Percentiles rank a stretch among this genome's conserved stretches.
phyloP scores from a whole-genome alignment of 2,797 vertebrate genomes.

The Peromyscus attwateri region DNA sequence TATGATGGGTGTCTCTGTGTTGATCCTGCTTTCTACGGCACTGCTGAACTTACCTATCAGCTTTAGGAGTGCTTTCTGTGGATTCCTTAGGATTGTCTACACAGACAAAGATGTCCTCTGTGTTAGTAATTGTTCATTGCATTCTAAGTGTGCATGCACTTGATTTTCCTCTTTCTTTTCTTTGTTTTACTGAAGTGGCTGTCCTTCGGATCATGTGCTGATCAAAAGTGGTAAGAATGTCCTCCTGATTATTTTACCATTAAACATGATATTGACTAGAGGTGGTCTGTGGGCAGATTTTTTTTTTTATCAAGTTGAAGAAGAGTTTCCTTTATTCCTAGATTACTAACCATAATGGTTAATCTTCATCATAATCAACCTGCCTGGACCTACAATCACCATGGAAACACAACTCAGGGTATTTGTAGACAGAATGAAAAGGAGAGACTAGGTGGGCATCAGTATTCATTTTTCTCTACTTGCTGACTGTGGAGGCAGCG shows the following conservation, averaged over 20 bases:
- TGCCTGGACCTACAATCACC: background rate
- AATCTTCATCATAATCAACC: background rate
- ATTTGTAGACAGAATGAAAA: background rate
- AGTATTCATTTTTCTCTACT: background rate
- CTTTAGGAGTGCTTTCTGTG: background rate
- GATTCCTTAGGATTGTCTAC: background rate
- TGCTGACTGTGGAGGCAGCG: background rate
- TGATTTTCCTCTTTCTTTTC: background rate
- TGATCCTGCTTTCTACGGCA: background rate
- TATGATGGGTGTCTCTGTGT: background rate
- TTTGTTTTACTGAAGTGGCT: background rate
- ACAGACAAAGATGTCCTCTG: background rate
- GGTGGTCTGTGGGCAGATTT: background rate
- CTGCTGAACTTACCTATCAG: background rate
- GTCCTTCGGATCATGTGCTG: background rate
- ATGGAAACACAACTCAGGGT: background rate
- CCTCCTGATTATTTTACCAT: background rate
- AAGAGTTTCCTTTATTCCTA: background rate
- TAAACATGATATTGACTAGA: background rate
- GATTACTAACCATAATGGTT: background rate
- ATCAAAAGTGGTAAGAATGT: background rate
- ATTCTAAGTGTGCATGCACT: background rate
- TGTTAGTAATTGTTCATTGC: background rate
- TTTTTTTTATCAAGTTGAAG: slow-evolving; percentile 54
- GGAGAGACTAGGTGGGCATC: background rate